These are phyloP conservation scores for Pantherophis vulpinus DNA, from an alignment of 2,797 vertebrate genomes.

Conservation along the genomic window DNA sequence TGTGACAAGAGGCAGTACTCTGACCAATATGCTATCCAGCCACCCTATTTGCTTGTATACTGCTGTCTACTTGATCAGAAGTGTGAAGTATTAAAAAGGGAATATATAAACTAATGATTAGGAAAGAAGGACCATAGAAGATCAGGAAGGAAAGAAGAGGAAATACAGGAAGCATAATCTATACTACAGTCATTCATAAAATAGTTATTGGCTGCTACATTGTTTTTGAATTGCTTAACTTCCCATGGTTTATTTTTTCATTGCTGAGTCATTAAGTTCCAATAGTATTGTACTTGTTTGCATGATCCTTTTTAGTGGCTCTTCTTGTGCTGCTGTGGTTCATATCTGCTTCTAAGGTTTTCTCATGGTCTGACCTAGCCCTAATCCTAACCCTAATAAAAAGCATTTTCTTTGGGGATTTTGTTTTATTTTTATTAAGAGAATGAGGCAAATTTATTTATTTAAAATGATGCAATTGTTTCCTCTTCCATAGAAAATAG, in stretches of 20 bases:
- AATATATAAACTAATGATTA: not conserved
- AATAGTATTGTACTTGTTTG: not conserved
- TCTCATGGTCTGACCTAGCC: not conserved
- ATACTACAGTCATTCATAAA: not conserved
- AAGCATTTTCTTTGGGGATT: not conserved
- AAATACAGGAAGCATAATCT: not conserved
- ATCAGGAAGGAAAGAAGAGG: not conserved
- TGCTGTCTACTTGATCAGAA: not conserved
- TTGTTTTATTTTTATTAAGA: not conserved
- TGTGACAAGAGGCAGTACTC: not conserved
- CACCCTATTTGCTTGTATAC: not conserved
- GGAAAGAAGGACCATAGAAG: not conserved
- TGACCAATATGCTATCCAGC: not conserved
- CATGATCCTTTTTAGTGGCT: not conserved
- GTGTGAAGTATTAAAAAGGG: not conserved
- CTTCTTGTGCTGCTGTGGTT: not conserved
- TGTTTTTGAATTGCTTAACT: not conserved
- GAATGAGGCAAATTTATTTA: not conserved
- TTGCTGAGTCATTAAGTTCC: not conserved
- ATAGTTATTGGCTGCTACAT: not conserved
- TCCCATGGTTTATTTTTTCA: not conserved
- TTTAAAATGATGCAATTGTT: not conserved
- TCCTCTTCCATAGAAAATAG: not conserved
- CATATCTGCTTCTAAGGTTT: not conserved
- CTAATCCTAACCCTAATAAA: not conserved